phyloP scores from a whole-genome alignment of 2,797 vertebrate species.

The Karalla daura region DNA sequence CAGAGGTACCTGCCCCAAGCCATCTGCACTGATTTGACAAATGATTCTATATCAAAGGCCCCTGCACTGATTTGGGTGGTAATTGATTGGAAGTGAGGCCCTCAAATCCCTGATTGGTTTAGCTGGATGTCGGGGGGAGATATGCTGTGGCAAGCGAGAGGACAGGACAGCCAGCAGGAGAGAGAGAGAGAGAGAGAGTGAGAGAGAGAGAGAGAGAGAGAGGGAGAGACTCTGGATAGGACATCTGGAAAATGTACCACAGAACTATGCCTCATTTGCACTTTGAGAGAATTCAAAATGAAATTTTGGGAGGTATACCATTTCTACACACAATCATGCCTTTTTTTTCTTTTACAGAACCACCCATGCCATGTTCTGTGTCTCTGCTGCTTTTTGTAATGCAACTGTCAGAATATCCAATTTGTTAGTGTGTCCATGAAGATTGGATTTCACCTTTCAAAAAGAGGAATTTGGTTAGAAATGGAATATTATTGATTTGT shows the following conservation, averaged over 20 bases:
- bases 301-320: conserved; percentile 40
- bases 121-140: conserved; percentile 71
- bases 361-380: conserved; percentile 36
- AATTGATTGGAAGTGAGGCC: conserved; percentile 87
- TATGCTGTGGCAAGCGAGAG: conserved; percentile 57
- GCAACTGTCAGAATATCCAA: conserved; percentile 61
- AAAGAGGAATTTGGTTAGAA: conserved; percentile 72
- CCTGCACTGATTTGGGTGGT: conserved; percentile 84
- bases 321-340: conserved; percentile 38
- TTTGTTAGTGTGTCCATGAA: conserved; percentile 67
- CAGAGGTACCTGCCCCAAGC: conserved; percentile 79
- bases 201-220: conserved; percentile 36
- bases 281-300: conserved; percentile 53
- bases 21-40: conserved; percentile 86
- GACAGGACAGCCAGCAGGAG: conserved; percentile 55
- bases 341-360: conserved; percentile 30
- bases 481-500: conserved; percentile 78
- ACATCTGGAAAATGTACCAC: conserved; percentile 49
- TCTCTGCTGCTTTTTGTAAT: conserved; percentile 52
- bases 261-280: conserved; percentile 58
- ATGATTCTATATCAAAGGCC: conserved; percentile 87
- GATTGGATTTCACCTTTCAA: conserved; percentile 73
- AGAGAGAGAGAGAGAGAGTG: conserved; percentile 23
- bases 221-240: conserved; percentile 28
- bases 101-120: conserved; percentile 88